Evolutionary conservation across 2,113 vertebrate species (phyloP), one percentile per base, ranked within the genome.

Genomic region (Macquaria ambigua): DNA sequence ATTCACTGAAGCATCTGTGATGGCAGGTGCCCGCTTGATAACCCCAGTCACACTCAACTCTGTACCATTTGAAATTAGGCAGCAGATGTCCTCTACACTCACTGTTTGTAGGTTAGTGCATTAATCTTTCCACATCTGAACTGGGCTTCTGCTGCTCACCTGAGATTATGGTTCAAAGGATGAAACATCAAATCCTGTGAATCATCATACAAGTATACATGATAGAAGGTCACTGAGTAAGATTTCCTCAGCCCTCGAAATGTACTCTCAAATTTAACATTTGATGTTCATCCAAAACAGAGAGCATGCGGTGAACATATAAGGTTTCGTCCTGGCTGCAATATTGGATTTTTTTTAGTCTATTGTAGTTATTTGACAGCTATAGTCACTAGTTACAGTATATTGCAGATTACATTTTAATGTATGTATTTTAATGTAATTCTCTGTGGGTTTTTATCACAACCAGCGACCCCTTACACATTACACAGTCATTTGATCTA

Each of bases 1-100:
- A 83, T 90, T 87, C 56, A 67, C 59, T 58, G 14, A 84, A 91
- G 79, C 84, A 86, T 90, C 88, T 87, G 86, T 20, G 61, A 43
- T 71, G 72, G 81, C 88, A 87, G 82, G 91, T 82, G 88, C 70
- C 74, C 76, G 31, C 78, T 71, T 63, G 64, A 79, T 74, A 79
- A 79, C 71, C 77, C 70, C 84, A 66, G 76, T 86, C 63, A 56
- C 64, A 28, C 74, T 68, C 63, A 16, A n/a, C 62, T 77, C 75
- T 58, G 52, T 63, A 61, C 20, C 72, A 3, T 50, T 76, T 46
- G 16, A 14, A 71, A 78, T 67, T 48, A 73, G 68, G 63, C 76
- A 79, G 74, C 82, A 85, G 82, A 78, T 73, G 69, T 85, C 82
- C 52, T 62, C 56, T 20, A 14, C 34, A 46, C 43, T 74, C 52